These are phyloP conservation scores for Galbula dea DNA, from an alignment of 2,113 vertebrate species.

Conservation along the genomic window DNA sequence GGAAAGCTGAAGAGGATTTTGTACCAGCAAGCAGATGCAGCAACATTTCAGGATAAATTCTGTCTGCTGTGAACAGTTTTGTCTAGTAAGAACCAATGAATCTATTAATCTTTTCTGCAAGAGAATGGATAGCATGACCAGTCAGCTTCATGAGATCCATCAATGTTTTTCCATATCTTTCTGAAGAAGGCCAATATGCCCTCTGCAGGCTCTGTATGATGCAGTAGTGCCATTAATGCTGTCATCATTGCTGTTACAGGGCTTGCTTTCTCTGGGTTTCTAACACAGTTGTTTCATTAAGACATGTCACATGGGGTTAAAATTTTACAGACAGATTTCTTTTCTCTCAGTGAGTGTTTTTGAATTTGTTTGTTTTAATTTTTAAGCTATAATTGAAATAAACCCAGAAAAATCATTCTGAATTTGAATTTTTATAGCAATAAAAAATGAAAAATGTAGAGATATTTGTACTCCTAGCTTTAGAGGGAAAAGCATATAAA, in stretches of 20 bases:
- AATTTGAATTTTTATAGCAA: neutral
- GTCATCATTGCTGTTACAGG: neutral
- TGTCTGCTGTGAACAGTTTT: slow-evolving; percentile 40
- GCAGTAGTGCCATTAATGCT: neutral
- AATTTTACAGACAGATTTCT: neutral
- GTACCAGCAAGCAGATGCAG: slow-evolving; percentile 55
- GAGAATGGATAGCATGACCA: slow-evolving; percentile 2
- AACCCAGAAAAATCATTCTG: neutral
- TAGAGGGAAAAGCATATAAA: neutral
- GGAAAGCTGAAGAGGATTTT: slow-evolving; percentile 29
- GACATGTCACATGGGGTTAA: neutral
- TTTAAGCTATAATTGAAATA: neutral
- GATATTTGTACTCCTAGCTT: neutral
- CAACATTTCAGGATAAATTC: slow-evolving; percentile 33
- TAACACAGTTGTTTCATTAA: neutral
- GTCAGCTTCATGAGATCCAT: slow-evolving; percentile 18
- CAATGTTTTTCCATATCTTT: neutral
- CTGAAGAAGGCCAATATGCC: neutral
- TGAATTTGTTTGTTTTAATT: neutral
- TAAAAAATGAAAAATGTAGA: neutral
- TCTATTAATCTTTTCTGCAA: slow-evolving; percentile 35
- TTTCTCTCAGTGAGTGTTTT: neutral
- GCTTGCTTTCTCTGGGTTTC: neutral
- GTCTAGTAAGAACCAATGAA: slow-evolving; percentile 38
- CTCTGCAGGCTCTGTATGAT: neutral